Percentiles rank a stretch among this genome's conserved stretches.
phyloP scores from a whole-genome alignment of 2,797 vertebrate species.

The Peromyscus nudipes region DNA sequence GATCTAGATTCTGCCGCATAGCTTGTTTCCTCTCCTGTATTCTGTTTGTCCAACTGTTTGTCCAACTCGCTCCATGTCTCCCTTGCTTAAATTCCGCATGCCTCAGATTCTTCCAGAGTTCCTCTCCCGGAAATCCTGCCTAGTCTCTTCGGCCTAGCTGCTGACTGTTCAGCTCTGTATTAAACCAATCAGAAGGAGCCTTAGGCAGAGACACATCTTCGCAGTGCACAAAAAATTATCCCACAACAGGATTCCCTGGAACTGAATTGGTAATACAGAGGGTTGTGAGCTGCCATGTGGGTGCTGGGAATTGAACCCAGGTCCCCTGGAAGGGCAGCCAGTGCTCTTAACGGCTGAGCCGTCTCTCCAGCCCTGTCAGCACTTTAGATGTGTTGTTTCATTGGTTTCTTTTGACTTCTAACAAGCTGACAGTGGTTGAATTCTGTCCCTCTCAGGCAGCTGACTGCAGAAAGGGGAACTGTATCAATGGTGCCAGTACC shows the following conservation, averaged over 20 bases:
- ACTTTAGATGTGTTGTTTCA: neutral
- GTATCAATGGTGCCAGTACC: neutral
- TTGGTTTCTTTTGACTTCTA: conserved; percentile 40
- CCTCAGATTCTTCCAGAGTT: too few species aligned
- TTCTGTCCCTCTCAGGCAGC: neutral
- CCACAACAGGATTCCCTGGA: neutral
- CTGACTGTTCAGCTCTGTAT: too few species aligned
- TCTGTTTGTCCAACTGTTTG: too few species aligned
- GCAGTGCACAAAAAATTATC: too few species aligned
- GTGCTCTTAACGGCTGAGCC: neutral
- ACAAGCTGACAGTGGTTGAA: conserved; percentile 8
- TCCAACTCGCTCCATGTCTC: too few species aligned
- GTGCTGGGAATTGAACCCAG: neutral
- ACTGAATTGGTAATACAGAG: neutral
- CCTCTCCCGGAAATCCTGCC: too few species aligned
- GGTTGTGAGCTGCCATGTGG: neutral
- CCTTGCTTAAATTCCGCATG: too few species aligned
- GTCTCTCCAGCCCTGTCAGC: neutral
- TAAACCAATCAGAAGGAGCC: too few species aligned
- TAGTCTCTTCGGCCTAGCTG: too few species aligned
- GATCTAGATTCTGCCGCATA: too few species aligned
- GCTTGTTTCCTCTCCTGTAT: too few species aligned
- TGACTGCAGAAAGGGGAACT: neutral
- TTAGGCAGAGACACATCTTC: too few species aligned
- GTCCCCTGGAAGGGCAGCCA: neutral